Percentiles rank a stretch among this genome's conserved stretches.
These are phyloP conservation scores for Sylvietta virens DNA, from an alignment of 2,113 vertebrate species.

Conservation along the genomic window DNA sequence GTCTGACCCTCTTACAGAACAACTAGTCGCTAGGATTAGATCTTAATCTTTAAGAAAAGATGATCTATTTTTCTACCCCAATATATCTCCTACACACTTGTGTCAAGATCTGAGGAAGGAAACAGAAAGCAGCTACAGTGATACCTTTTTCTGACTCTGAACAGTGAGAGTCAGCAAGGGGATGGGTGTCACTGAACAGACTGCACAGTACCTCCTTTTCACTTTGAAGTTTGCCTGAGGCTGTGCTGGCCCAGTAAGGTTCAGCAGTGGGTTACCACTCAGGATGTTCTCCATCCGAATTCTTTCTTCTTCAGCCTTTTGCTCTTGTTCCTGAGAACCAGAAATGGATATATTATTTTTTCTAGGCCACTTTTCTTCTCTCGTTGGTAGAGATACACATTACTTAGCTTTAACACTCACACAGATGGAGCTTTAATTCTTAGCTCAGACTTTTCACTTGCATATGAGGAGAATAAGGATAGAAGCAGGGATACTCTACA, in stretches of 20 bases:
- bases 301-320: constrained; percentile 96
- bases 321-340: constrained; percentile 88
- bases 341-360: background rate
- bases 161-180: background rate
- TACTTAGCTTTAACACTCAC: background rate
- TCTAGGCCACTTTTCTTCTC: background rate
- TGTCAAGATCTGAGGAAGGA: background rate
- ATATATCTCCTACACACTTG: background rate
- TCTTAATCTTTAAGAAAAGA: background rate
- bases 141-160: background rate
- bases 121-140: background rate
- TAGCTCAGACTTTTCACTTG: background rate
- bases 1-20: background rate
- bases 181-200: background rate
- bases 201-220: constrained; percentile 85
- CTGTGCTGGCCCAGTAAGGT: constrained; percentile 85
- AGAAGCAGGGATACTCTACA: background rate
- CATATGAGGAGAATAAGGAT: background rate
- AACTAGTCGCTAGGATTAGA: background rate
- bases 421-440: background rate
- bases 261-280: constrained; percentile 93
- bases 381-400: background rate
- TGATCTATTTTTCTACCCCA: background rate
- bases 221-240: constrained; percentile 87
- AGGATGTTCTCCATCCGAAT: constrained; percentile 98